A percentile compares a stretch with the other conserved stretches of the same genome.
These are phyloP conservation scores for Macheiramphus alcinus DNA, from an alignment of 2,113 vertebrate species.

Conservation along the genomic window DNA sequence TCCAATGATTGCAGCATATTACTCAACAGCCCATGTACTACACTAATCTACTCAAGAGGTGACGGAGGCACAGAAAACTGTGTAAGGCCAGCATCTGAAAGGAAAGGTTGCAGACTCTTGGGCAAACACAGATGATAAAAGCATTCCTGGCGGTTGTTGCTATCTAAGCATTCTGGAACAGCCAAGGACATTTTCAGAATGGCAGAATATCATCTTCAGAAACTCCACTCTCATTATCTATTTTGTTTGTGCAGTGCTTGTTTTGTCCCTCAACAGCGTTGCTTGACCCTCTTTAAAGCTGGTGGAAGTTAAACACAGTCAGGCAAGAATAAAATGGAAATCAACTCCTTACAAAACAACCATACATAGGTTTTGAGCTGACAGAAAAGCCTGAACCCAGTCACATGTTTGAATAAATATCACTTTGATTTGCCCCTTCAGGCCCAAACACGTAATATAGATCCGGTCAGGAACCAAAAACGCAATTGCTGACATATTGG, in stretches of 20 bases:
- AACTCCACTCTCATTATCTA: constrained; percentile 20
- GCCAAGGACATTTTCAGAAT: constrained; percentile 58
- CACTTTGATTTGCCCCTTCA: not conserved
- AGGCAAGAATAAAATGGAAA: constrained; percentile 1
- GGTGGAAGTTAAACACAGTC: not conserved
- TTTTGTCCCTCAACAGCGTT: not conserved
- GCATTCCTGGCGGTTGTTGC: constrained; percentile 29
- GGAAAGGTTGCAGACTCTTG: constrained; percentile 36
- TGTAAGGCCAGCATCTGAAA: constrained; percentile 17
- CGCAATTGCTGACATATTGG: not conserved
- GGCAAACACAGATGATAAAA: constrained; percentile 51
- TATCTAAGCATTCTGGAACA: constrained; percentile 43
- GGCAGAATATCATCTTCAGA: constrained; percentile 28
- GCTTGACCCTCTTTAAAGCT: not conserved
- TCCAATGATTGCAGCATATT: not conserved
- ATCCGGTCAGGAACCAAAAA: not conserved
- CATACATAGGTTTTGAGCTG: not conserved
- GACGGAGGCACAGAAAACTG: not conserved
- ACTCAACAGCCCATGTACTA: not conserved
- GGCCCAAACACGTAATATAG: not conserved
- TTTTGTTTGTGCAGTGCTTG: not conserved
- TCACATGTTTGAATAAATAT: not conserved
- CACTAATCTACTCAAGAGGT: constrained; percentile 33
- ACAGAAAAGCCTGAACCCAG: not conserved
- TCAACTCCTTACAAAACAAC: not conserved